These are phyloP conservation scores for Stenoptilia bipunctidactyla DNA, from an alignment of 2,888 invertebrate species.

Conservation along the genomic window DNA sequence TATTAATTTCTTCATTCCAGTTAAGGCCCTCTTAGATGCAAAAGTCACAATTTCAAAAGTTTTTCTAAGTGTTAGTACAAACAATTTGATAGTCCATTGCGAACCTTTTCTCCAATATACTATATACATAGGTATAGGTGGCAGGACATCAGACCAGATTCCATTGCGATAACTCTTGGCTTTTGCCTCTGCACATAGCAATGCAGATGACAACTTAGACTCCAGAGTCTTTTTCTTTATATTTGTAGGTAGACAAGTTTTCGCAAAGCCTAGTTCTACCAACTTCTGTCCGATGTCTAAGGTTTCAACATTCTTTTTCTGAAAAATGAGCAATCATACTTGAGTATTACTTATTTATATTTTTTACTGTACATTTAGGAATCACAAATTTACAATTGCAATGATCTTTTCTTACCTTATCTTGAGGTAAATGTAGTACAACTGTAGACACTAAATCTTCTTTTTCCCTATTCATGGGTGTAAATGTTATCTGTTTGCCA, in stretches of 20 bases:
- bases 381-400: too few relatives aligned
- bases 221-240: slow-evolving; percentile 49
- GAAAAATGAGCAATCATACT: slow-evolving; percentile 30
- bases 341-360: too few relatives aligned
- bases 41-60: slow-evolving; percentile 28
- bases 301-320: slow-evolving; percentile 49
- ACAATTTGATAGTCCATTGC: slow-evolving; percentile 25
- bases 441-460: slow-evolving; percentile 57
- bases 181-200: slow-evolving; percentile 47
- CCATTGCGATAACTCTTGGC: slow-evolving; percentile 52
- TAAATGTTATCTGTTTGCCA: slow-evolving; percentile 54
- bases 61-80: slow-evolving; percentile 31
- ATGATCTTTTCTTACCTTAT: too few relatives aligned
- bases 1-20: slow-evolving; percentile 38
- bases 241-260: slow-evolving; percentile 37
- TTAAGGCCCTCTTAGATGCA: slow-evolving; percentile 34
- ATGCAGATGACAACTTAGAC: slow-evolving; percentile 41
- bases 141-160: slow-evolving; percentile 55
- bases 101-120: slow-evolving; percentile 49
- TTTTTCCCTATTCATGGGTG: slow-evolving; percentile 54
- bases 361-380: too few relatives aligned
- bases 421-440: slow-evolving; percentile 50
- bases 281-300: slow-evolving; percentile 55
- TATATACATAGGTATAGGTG: slow-evolving; percentile 45
- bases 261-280: slow-evolving; percentile 61